These are phyloP conservation scores for Agrypnus murinus DNA, from an alignment of 2,888 invertebrate species.

Conservation along the genomic window DNA sequence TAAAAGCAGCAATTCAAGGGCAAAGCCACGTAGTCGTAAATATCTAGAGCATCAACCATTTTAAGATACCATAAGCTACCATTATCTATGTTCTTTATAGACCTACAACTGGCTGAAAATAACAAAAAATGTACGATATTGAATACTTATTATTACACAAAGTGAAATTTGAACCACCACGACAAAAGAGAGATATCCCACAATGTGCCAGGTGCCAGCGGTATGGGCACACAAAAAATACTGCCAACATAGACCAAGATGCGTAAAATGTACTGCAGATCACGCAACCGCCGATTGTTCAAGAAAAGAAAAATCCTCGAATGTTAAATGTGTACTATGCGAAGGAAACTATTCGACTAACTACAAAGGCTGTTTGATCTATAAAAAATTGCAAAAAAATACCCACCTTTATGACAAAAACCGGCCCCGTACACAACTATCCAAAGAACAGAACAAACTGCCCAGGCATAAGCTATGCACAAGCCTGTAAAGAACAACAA, in stretches of 20 bases:
- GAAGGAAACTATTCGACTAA: too few relatives aligned
- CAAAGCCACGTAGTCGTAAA: background rate
- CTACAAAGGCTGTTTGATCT: too few relatives aligned
- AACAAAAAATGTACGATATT: constrained; percentile 14
- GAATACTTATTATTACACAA: constrained; percentile 8
- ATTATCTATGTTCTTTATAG: constrained; percentile 10
- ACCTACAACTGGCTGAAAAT: constrained; percentile 10
- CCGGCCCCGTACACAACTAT: background rate
- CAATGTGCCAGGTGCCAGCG: too few relatives aligned
- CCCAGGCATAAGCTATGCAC: background rate
- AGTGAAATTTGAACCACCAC: constrained; percentile 23
- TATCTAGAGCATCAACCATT: constrained; percentile 12
- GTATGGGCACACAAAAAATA: constrained; percentile 26
- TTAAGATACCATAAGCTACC: constrained; percentile 12
- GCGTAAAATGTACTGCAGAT: too few relatives aligned
- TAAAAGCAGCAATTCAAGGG: constrained; percentile 12
- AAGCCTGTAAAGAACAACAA: background rate
- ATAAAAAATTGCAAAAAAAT: constrained; percentile 19
- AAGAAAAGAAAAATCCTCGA: constrained; percentile 9
- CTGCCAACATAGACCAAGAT: constrained; percentile 16
- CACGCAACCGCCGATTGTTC: too few relatives aligned
- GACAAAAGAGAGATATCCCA: constrained; percentile 3
- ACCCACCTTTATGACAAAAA: constrained; percentile 8
- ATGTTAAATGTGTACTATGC: constrained; percentile 11
- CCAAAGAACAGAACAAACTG: constrained; percentile 4